A percentile compares a stretch with the other conserved stretches of the same genome.
phyloP scores from a whole-genome alignment of 2,113 vertebrate species.

The Caracal caracal region DNA sequence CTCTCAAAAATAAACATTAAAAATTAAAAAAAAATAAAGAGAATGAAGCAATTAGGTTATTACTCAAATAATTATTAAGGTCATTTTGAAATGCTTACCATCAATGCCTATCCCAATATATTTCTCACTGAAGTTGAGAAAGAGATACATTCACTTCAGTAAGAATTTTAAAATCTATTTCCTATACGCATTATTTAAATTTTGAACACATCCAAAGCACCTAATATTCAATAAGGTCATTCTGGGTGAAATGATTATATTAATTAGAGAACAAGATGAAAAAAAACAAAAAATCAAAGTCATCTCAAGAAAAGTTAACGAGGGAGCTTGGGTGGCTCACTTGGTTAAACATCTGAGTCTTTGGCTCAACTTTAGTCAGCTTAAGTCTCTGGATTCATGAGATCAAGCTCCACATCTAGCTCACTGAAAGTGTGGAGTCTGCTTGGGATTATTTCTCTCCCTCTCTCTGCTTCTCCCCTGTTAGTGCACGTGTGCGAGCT shows the following conservation, averaged over 20 bases:
- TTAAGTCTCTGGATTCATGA: no score
- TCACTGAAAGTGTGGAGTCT: no score
- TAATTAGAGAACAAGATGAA: neutral
- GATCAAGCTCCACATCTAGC: no score
- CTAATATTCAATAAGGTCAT: neutral
- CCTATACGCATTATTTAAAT: neutral
- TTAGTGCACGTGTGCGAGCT: no score
- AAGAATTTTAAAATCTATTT: slow-evolving; percentile 16
- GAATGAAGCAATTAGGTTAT: neutral
- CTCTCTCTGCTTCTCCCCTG: no score
- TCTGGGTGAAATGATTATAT: neutral
- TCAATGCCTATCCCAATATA: neutral
- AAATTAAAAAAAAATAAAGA: no score
- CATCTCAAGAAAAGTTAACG: neutral
- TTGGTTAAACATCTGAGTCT: no score
- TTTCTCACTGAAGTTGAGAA: neutral
- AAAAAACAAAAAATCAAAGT: neutral
- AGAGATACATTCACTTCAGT: neutral
- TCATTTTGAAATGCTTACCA: neutral
- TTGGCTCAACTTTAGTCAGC: no score
- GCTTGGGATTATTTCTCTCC: no score
- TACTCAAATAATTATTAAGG: neutral
- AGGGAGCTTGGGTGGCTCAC: no score
- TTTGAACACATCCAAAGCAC: neutral
- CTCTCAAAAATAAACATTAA: no score